Percentiles rank a stretch among this genome's conserved stretches.
phyloP scores from a whole-genome alignment of 2,797 vertebrate species.

The Enteromius paludinosus region DNA sequence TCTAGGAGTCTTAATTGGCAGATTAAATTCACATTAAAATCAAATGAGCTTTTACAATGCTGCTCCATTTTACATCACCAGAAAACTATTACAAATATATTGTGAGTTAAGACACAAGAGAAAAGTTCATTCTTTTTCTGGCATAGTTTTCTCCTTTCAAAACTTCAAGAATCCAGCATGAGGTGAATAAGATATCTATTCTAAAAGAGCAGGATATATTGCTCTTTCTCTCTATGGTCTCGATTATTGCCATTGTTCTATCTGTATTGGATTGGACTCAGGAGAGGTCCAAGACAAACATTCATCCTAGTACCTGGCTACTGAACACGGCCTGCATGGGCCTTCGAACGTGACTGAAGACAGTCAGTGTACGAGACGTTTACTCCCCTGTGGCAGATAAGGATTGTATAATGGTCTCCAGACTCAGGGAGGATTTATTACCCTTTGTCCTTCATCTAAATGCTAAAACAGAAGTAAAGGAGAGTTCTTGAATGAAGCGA shows the following conservation, averaged over 20 bases:
- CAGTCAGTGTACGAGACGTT: slow-evolving; percentile 58
- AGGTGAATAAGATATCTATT: slow-evolving; percentile 52
- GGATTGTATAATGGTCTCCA: slow-evolving; percentile 63
- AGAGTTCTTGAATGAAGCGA: slow-evolving; percentile 72
- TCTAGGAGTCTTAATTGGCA: neutral
- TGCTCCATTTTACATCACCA: neutral
- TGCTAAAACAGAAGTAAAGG: slow-evolving; percentile 72
- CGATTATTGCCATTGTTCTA: slow-evolving; percentile 42
- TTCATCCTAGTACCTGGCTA: slow-evolving; percentile 38
- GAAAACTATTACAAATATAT: neutral
- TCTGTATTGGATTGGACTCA: slow-evolving; percentile 16
- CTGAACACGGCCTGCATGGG: slow-evolving; percentile 15
- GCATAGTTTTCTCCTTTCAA: neutral
- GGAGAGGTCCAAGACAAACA: slow-evolving; percentile 31
- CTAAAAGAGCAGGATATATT: slow-evolving; percentile 24
- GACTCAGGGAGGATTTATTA: slow-evolving; percentile 65
- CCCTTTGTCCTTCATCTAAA: slow-evolving; percentile 73
- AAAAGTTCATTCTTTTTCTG: neutral
- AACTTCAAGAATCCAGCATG: neutral
- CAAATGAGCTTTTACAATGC: neutral
- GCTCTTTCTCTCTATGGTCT: slow-evolving; percentile 18
- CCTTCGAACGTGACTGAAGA: slow-evolving; percentile 52
- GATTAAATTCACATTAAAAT: neutral
- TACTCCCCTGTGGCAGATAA: slow-evolving; percentile 67
- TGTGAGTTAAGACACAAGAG: neutral